phyloP scores from a whole-genome alignment of 2,888 invertebrate genomes.

The Oligia fasciuncula region DNA sequence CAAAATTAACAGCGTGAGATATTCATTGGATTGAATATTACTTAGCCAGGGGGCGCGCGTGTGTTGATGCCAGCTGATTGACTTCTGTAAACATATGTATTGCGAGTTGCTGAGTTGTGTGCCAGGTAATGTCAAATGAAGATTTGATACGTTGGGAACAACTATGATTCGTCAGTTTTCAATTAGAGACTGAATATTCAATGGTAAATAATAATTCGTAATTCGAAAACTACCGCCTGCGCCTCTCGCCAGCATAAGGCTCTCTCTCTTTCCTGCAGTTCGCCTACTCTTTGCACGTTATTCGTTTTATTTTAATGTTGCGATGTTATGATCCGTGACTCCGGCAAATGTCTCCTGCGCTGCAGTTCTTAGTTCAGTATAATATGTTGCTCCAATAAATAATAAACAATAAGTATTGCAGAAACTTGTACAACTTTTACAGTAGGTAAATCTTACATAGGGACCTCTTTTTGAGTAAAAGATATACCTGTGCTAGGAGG shows the following conservation, averaged over 20 bases:
- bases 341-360: too few species aligned
- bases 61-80: conserved; percentile 68
- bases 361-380: background rate
- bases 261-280: background rate
- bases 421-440: too few species aligned
- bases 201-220: background rate
- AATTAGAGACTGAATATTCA: background rate
- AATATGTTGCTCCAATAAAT: background rate
- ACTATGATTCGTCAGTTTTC: background rate
- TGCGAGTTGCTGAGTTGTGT: conserved; percentile 12
- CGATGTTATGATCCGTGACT: too few species aligned
- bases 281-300: background rate
- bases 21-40: conserved; percentile 69
- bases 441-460: too few species aligned
- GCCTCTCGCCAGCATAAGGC: background rate
- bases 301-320: background rate
- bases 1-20: conserved; percentile 68
- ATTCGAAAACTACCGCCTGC: background rate
- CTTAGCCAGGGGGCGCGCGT: conserved; percentile 50
- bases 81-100: conserved; percentile 62
- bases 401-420: too few species aligned
- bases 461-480: too few species aligned
- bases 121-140: conserved; percentile 12
- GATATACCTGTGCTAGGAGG: too few species aligned
- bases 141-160: conserved; percentile 22